Percentiles rank a stretch among this genome's conserved stretches.
Evolutionary conservation across 2,113 vertebrate genomes (phyloP).

Genomic region (Lipotes vexillifer): DNA sequence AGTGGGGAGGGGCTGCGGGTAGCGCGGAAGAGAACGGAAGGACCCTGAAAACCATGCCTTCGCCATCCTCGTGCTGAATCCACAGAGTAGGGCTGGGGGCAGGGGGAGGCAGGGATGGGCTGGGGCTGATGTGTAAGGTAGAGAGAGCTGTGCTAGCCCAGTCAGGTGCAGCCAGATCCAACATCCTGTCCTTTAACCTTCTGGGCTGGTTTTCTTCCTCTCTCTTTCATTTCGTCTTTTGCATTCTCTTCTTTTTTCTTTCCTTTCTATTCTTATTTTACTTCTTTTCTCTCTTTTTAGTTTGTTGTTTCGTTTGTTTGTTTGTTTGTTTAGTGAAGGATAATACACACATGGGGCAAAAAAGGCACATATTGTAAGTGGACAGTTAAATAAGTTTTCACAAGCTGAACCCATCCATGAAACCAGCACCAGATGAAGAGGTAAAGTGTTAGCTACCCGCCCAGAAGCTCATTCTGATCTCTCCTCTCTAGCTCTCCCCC

Average conservation of each 20-base stretch:
- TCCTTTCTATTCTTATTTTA: neutral
- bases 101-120: neutral
- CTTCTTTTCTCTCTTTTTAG: neutral
- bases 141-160: neutral
- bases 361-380: fast-evolving
- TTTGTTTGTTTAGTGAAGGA: neutral
- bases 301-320: too few species aligned
- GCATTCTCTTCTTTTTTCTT: too few species aligned
- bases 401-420: neutral
- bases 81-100: neutral
- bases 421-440: neutral
- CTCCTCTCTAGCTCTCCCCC: neutral
- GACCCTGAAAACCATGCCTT: neutral
- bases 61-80: neutral
- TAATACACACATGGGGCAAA: neutral
- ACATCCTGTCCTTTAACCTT: neutral
- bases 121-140: neutral
- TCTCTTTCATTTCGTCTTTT: neutral
- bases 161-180: neutral
- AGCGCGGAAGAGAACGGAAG: too few species aligned
- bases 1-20: neutral
- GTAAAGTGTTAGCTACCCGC: neutral
- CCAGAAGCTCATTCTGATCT: neutral
- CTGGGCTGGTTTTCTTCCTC: neutral
- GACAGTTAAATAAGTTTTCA: neutral